A percentile compares a stretch with the other conserved stretches of the same genome.
phyloP scores from a whole-genome alignment of 2,113 vertebrate genomes.

The Atrichornis clamosus region DNA sequence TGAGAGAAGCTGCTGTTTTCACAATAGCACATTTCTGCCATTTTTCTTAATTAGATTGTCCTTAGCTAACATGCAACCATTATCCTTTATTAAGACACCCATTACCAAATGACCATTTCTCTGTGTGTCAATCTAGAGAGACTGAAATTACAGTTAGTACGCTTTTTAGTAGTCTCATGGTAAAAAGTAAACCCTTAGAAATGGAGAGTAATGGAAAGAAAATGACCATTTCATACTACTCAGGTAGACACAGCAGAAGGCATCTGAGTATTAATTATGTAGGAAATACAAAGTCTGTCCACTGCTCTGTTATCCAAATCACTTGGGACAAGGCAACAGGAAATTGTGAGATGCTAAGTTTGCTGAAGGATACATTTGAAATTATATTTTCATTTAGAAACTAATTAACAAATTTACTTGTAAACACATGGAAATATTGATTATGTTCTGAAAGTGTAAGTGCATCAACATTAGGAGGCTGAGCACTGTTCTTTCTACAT shows the following conservation, averaged over 20 bases:
- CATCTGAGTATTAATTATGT: background rate
- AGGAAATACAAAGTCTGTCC: background rate
- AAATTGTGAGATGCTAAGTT: background rate
- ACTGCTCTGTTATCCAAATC: background rate
- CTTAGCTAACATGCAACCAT: background rate
- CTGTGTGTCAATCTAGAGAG: background rate
- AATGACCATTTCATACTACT: background rate
- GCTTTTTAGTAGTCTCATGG: background rate
- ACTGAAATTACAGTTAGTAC: background rate
- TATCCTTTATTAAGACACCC: background rate
- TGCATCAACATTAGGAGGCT: background rate
- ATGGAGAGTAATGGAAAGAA: background rate
- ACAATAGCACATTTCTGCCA: background rate
- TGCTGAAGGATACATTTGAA: background rate
- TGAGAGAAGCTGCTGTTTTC: background rate
- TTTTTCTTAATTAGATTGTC: background rate
- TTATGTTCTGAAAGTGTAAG: background rate
- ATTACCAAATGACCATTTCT: background rate
- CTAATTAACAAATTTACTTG: background rate
- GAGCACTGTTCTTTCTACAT: background rate
- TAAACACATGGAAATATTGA: background rate
- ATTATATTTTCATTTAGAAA: background rate
- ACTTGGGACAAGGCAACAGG: background rate
- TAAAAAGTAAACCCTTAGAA: background rate
- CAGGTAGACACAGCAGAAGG: background rate